Percentiles rank a stretch among this genome's conserved stretches.
Evolutionary conservation across 2,888 invertebrate genomes (phyloP).

Genomic region (Seira sanloemensis): DNA sequence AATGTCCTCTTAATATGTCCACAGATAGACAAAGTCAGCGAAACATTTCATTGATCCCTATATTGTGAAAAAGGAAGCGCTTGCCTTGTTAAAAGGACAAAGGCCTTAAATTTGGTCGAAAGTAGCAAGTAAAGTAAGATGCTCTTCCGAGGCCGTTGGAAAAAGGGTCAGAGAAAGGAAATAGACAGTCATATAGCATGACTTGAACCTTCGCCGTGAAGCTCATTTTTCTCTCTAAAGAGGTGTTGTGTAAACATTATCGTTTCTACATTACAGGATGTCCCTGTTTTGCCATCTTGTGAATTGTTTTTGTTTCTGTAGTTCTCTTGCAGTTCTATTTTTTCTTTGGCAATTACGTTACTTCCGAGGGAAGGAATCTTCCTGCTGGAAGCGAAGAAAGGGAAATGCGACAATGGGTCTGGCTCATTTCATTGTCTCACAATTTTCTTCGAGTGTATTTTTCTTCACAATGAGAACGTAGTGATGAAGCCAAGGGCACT

Average conservation of each 20-base stretch:
- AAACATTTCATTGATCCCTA: constrained; percentile 50
- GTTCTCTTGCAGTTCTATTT: neutral
- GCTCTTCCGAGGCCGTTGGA: too few species aligned
- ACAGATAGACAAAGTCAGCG: constrained; percentile 33
- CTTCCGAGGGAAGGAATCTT: constrained; percentile 26
- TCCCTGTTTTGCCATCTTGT: neutral
- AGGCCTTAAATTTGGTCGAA: neutral
- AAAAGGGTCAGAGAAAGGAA: too few species aligned
- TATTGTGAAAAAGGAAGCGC: constrained; percentile 24
- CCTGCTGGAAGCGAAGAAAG: constrained; percentile 13
- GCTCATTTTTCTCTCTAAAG: too few species aligned
- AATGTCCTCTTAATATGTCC: constrained; percentile 40
- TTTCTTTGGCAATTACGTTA: constrained; percentile 44
- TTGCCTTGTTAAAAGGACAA: neutral
- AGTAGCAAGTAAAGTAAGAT: too few species aligned
- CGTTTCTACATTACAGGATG: neutral
- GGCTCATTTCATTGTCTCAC: constrained; percentile 50
- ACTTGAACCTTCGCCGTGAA: too few species aligned
- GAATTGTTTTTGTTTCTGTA: too few species aligned
- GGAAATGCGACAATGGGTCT: constrained; percentile 53
- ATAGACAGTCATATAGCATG: too few species aligned
- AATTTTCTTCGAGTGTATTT: constrained; percentile 26
- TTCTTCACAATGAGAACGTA: constrained; percentile 38
- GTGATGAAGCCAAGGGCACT: constrained; percentile 29
- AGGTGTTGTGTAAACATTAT: neutral